A percentile compares a stretch with the other conserved stretches of the same genome.
These are phyloP conservation scores for Amblyjoppa proteus DNA, from an alignment of 2,888 invertebrate genomes.

Conservation along the genomic window DNA sequence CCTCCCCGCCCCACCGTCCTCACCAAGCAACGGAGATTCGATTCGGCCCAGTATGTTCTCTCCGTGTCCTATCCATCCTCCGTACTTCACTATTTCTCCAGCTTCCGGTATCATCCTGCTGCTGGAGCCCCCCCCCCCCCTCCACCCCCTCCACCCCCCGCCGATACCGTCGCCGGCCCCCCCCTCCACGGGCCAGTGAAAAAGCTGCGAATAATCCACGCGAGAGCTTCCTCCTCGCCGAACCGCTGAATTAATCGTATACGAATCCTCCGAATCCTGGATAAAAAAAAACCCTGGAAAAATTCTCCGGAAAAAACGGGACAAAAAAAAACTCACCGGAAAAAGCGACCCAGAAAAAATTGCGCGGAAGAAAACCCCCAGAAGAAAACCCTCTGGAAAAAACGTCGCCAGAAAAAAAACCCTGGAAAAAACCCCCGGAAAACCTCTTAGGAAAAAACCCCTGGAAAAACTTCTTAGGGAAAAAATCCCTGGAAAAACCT, in stretches of 20 bases:
- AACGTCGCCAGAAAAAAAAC: too few species aligned
- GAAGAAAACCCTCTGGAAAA: too few species aligned
- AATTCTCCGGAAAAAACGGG: background rate
- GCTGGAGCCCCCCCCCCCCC: background rate
- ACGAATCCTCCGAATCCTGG: background rate
- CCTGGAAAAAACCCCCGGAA: too few species aligned
- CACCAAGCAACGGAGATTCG: constrained; percentile 50
- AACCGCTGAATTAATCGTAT: constrained; percentile 25
- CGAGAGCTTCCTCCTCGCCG: constrained; percentile 22
- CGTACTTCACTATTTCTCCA: constrained; percentile 23
- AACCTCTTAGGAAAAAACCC: too few species aligned
- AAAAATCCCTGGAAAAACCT: too few species aligned
- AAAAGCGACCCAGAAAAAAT: too few species aligned
- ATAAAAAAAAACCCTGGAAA: background rate
- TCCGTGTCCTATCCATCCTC: constrained; percentile 15
- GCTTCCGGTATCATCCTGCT: constrained; percentile 53
- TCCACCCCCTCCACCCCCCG: background rate
- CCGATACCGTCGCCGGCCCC: background rate
- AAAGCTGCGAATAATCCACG: constrained; percentile 40
- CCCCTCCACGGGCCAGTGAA: background rate
- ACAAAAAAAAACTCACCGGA: background rate
- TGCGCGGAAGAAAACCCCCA: too few species aligned
- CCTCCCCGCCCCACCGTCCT: background rate
- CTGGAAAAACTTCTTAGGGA: too few species aligned
- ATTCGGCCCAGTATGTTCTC: constrained; percentile 36